Evolutionary conservation across 2,888 invertebrate genomes (phyloP).

Genomic region (Cremastinae sp.): DNA sequence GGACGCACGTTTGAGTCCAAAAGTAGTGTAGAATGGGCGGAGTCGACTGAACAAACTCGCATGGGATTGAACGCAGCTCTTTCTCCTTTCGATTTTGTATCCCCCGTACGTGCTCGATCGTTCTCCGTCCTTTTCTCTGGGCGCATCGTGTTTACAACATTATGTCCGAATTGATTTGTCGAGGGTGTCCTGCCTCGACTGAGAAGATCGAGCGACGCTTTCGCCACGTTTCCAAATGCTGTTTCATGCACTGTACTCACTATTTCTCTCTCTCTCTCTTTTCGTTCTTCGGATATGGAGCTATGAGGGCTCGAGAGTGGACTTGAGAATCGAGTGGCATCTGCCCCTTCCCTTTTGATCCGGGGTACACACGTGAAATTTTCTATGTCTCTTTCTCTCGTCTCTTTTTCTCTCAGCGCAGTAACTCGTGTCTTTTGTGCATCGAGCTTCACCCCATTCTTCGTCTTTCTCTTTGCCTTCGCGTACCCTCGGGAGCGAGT

Average conservation of each 20-base stretch:
- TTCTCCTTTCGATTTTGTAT: conserved; percentile 22
- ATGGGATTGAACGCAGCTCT: conserved; percentile 20
- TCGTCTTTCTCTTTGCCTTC: conserved; percentile 38
- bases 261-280: conserved; percentile 6
- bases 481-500: conserved; percentile 58
- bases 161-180: conserved; percentile 79
- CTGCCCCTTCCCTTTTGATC: conserved; percentile 37
- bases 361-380: conserved; percentile 3
- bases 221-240: conserved; percentile 35
- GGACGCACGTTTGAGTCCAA: conserved; percentile 28
- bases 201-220: conserved; percentile 50
- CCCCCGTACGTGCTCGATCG: conserved; percentile 17
- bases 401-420: conserved; percentile 19
- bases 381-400: conserved; percentile 7
- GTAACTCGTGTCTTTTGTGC: conserved; percentile 1
- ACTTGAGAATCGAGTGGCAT: conserved; percentile 71
- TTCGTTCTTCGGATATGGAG: conserved; percentile 6
- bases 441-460: conserved; percentile 34
- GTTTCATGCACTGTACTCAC: conserved; percentile 26
- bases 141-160: conserved; percentile 75
- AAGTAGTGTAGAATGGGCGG: conserved; percentile 27
- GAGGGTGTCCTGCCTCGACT: conserved; percentile 64
- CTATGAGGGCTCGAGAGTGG: conserved; percentile 64
- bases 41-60: conserved; percentile 68
- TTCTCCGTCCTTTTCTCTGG: conserved; percentile 56